Evolutionary conservation across 2,888 invertebrate genomes (phyloP), one percentile per base, ranked within the genome.

Genomic region (Julus scanicus): DNA sequence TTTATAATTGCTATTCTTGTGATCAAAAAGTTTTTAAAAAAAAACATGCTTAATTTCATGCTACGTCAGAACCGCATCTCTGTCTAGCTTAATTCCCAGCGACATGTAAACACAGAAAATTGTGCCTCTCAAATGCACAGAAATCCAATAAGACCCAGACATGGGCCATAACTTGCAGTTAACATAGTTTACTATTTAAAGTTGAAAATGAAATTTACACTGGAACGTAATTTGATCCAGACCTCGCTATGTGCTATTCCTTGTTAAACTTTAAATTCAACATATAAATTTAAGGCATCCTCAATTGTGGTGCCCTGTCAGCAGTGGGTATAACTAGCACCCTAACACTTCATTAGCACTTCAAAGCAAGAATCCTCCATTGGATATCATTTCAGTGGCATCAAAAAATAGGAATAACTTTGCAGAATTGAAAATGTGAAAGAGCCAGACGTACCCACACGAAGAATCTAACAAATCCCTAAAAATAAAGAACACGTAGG

Each of bases 401-500:
- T 71, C 20, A 80, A 37, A 80, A 80, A 80, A 80, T 80, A 80
- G 37, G 37, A 11, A 80, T 80, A 80, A 11, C 80, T 11, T 20
- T 80, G 80, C 37, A 80, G 37, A 9, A 80, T 80, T 80, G 20
- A 71, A 71, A 71, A 71, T 71, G 29, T 29, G 29, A 71, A 44
- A 37, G 29, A 29, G 80, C 29, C 37, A 80, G 80, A 37, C 13
- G 37, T 37, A 80, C 80, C 20, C 9, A 37, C 80, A 80, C 37
- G 80, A 37, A 80, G 80, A 80, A 80, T 4, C 80, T 20, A 80
- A 80, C 80, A 80, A 80, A 20, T 9, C n/a, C 29, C 80, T 80
- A 80, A 80, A 80, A 80, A 80, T 80, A 80, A 80, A 80, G 80
- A 80, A 37, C 80, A 80, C 80, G 80, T 80, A 80, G 80, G 80